Evolutionary conservation across 1,140 invertebrate species (phyloP).

Genomic region (Aphelenchoides fujianensis): DNA sequence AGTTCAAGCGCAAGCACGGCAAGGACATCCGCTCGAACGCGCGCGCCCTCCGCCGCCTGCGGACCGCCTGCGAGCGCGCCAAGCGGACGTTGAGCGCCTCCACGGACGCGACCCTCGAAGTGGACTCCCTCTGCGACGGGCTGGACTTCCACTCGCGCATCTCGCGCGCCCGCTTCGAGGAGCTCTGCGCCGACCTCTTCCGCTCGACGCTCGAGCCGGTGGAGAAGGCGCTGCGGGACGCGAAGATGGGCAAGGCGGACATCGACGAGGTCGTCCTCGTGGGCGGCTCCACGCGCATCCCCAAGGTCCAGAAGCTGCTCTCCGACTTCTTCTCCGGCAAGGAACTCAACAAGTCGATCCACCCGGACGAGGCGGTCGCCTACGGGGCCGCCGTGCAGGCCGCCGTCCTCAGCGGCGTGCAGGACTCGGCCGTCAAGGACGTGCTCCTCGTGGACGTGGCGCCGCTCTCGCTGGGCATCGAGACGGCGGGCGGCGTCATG

Average conservation of each 20-base stretch:
- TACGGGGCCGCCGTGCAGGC: constrained; percentile 66
- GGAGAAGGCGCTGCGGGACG: constrained; percentile 86
- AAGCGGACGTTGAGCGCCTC: constrained; percentile 90
- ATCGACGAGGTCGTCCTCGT: constrained; percentile 95
- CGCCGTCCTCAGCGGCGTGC: constrained; percentile 84
- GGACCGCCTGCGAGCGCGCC: constrained; percentile 89
- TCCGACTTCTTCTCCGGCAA: constrained; percentile 80
- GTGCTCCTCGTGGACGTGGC: constrained; percentile 86
- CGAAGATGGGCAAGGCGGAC: constrained; percentile 84
- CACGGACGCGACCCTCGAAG: constrained; percentile 86
- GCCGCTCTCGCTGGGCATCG: constrained; percentile 89
- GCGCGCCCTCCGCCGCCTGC: constrained; percentile 80
- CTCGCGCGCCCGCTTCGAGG: constrained; percentile 87
- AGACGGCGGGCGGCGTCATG: constrained; percentile 98
- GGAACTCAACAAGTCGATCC: constrained; percentile 83
- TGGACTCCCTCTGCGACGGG: constrained; percentile 90
- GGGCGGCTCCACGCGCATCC: constrained; percentile 96
- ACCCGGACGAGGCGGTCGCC: constrained; percentile 66
- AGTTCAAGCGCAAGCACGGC: constrained; percentile 95
- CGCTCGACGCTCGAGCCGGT: constrained; percentile 85
- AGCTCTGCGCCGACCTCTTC: constrained; percentile 86
- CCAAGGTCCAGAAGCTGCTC: constrained; percentile 85
- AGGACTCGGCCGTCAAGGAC: constrained; percentile 86
- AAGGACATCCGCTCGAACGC: constrained; percentile 80
- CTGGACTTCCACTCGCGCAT: constrained; percentile 94